Evolutionary conservation across 2,113 vertebrate species (phyloP).

Genomic region (Pluvianellus socialis): DNA sequence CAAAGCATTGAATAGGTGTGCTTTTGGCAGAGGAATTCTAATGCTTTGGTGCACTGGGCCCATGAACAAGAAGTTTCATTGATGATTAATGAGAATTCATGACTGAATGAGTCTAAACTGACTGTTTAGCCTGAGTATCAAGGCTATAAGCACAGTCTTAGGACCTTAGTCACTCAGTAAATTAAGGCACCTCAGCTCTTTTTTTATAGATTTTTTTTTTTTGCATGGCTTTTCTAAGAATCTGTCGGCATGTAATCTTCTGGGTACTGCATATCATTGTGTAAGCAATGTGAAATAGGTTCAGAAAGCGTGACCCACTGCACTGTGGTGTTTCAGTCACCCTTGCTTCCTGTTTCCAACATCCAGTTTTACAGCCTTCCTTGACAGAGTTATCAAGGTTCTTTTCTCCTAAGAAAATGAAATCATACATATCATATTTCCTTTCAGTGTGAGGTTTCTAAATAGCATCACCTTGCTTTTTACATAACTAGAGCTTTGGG

Average conservation of each 20-base stretch:
- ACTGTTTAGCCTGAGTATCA: conserved; percentile 49
- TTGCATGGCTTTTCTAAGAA: conserved; percentile 12
- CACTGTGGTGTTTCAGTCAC: conserved; percentile 27
- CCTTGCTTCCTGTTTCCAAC: conserved; percentile 40
- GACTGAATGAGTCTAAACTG: no score
- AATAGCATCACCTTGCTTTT: conserved; percentile 6
- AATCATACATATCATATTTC: conserved; percentile 53
- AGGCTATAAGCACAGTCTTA: conserved; percentile 9
- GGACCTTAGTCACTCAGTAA: neutral
- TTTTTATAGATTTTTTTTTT: conserved; percentile 41
- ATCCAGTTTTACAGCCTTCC: conserved; percentile 51
- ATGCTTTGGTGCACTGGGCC: neutral
- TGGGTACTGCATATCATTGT: conserved; percentile 13
- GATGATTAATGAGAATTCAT: conserved; percentile 49
- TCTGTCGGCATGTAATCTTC: conserved; percentile 47
- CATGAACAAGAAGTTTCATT: conserved; percentile 31
- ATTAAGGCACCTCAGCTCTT: conserved; percentile 16
- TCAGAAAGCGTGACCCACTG: conserved; percentile 47
- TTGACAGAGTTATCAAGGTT: conserved; percentile 28
- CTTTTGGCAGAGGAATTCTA: conserved; percentile 23
- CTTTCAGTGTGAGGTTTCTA: conserved; percentile 33
- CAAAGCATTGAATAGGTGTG: neutral
- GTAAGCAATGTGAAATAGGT: conserved; percentile 55
- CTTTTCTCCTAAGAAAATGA: conserved; percentile 43
- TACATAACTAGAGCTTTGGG: conserved; percentile 1